phyloP scores from a whole-genome alignment of 2,113 vertebrate genomes.

The Nothoprocta perdicaria region DNA sequence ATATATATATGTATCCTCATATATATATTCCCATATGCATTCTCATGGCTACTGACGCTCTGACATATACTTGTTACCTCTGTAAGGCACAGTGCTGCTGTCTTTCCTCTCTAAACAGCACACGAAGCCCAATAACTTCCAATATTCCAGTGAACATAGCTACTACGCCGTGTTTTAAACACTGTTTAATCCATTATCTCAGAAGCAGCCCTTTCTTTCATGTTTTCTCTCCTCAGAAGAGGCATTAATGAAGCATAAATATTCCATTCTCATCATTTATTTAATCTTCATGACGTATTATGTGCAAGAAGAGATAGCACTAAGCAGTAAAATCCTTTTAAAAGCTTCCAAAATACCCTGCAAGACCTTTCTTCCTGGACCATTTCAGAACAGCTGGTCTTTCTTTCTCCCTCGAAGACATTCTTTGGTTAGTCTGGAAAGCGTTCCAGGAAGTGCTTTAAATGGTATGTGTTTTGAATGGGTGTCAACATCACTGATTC shows the following conservation, averaged over 20 bases:
- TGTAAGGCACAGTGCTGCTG: accelerated
- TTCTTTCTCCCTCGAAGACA: not conserved
- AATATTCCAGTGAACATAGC: not conserved
- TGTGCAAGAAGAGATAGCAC: accelerated
- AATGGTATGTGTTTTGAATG: not conserved
- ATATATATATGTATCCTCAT: not conserved
- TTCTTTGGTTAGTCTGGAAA: not conserved
- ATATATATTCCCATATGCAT: not conserved
- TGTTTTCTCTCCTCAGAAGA: accelerated
- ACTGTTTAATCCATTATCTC: not conserved
- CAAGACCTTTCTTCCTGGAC: not conserved
- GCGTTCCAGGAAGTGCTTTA: not conserved
- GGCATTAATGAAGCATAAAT: not conserved
- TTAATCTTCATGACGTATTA: not conserved
- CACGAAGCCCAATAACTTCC: not conserved
- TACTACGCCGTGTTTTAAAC: not conserved
- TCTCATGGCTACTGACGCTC: not conserved
- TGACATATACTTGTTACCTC: accelerated
- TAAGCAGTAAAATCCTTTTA: not conserved
- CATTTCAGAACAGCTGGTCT: not conserved
- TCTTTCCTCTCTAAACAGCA: too few species aligned
- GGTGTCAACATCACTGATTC: not conserved
- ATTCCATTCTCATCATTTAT: not conserved
- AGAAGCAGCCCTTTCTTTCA: accelerated
- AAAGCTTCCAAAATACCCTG: not conserved